These are phyloP conservation scores for Bombus superbus DNA, from an alignment of 1,140 invertebrate genomes.

Conservation along the genomic window DNA sequence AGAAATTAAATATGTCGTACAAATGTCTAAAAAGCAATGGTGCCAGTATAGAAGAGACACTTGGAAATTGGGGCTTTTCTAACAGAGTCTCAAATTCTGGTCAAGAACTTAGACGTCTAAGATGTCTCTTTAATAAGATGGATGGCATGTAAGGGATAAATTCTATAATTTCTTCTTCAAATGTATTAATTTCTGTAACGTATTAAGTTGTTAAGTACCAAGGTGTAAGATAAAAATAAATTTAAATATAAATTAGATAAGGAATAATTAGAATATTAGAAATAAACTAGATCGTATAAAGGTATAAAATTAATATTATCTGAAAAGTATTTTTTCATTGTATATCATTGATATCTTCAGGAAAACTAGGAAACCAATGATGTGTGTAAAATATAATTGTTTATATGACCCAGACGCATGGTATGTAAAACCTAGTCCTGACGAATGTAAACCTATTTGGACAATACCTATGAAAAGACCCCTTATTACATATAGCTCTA, in stretches of 20 bases:
- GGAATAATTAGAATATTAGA: background rate
- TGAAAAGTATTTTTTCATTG: slow-evolving; percentile 1
- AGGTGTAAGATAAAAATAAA: no score
- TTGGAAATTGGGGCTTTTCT: slow-evolving; percentile 80
- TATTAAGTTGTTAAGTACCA: background rate
- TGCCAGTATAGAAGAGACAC: slow-evolving; percentile 74
- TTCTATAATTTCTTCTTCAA: background rate
- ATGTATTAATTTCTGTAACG: background rate
- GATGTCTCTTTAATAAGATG: slow-evolving; percentile 74
- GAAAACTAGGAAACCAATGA: slow-evolving; percentile 43
- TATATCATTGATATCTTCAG: slow-evolving; percentile 50
- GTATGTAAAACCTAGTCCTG: slow-evolving; percentile 71
- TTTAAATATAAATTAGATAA: background rate
- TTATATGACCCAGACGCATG: slow-evolving; percentile 71
- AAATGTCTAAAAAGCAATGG: slow-evolving; percentile 73
- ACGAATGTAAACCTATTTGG: slow-evolving; percentile 75
- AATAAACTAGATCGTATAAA: background rate
- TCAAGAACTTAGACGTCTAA: slow-evolving; percentile 71
- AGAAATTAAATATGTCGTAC: slow-evolving; percentile 21
- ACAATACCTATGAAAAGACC: slow-evolving; percentile 72
- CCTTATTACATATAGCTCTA: slow-evolving; percentile 72
- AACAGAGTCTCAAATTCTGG: slow-evolving; percentile 67
- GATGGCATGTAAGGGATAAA: slow-evolving; percentile 69
- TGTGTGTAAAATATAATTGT: slow-evolving; percentile 67
- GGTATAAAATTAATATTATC: background rate